Base-by-base conservation (phyloP, 2,797 vertebrate genomes). In the Sebastes taczanowskii region DNA sequence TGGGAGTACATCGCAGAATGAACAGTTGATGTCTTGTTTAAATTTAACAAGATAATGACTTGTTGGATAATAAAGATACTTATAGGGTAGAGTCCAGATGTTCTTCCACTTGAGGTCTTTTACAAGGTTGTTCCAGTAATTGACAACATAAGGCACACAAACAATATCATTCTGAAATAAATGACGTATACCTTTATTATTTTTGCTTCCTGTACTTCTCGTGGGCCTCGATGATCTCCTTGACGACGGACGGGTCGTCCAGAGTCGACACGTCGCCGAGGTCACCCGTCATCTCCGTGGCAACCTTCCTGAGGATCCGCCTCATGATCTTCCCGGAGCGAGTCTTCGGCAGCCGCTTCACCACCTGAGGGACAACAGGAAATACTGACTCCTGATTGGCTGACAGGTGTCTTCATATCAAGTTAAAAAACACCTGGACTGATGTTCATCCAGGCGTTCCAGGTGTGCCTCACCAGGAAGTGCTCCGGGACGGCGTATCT, bases 271-370 rank as follows among this genome's bases (percentile, higher is more conserved):
- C 83, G 14, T 99, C 98, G 2, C 98, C 97, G 14, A 98, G 94
- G 80, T 95, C 94, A 5, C 85, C 77, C 2, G 84, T 83, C 2
- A 92, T 78, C 3, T 92, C 94, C 16, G 81, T 94, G 77, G 96
- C 91, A 5, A 99, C 94, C 90, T 97, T 97, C 84, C 95, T 96
- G 65, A 99, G 95, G 61, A 98, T 95, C 63, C 98, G 94, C 79
- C 98, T 95, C 97, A 98, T 96, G 83, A 98, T 97, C 90, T 99
- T 99, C 55, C 98, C 98, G 0, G 98, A 99, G 34, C 97, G 96
- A 3, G 98, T 99, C 95, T 99, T 99, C 1, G 97, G 98, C 74
- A 98, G 97, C 58, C 97, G 95, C 80, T 96, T 97, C 61, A 99
- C 97, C 75, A 98, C 94, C 98, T 98, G 89, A 65, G 7, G 76